Percentiles rank a stretch among this genome's conserved stretches.
Evolutionary conservation across 2,888 invertebrate genomes (phyloP).

Genomic region (Lamellibrachia satsuma): DNA sequence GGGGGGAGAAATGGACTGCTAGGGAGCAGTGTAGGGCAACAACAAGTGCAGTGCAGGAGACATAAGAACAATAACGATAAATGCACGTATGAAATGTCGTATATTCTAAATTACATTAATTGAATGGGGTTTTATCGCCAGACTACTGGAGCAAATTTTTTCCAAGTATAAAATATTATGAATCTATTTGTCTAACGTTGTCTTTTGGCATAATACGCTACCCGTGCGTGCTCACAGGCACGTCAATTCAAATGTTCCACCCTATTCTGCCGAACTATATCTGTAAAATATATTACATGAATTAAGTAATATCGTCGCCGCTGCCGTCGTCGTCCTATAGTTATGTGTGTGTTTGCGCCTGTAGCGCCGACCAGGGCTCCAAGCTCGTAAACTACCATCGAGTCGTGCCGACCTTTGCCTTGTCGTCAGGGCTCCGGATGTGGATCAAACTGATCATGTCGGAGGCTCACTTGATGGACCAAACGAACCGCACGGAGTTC

Average conservation of each 20-base stretch:
- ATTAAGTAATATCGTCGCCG: neutral
- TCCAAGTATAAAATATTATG: no score
- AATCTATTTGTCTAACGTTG: no score
- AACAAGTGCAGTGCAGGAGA: no score
- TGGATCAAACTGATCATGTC: conserved; percentile 47
- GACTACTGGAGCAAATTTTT: no score
- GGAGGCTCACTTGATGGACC: conserved; percentile 36
- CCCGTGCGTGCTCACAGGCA: neutral
- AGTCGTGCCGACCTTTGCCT: conserved; percentile 41
- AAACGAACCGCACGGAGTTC: conserved; percentile 40
- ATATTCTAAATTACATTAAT: no score
- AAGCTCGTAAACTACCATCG: conserved; percentile 35
- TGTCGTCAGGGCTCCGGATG: conserved; percentile 44
- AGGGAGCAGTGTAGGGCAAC: no score
- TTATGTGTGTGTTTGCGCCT: neutral
- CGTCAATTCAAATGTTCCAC: neutral
- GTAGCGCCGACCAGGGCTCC: neutral
- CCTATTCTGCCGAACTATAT: neutral
- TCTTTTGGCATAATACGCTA: no score
- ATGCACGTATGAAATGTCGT: no score
- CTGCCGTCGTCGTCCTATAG: no score
- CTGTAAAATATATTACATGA: neutral
- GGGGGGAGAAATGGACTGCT: no score
- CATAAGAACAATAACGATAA: no score
- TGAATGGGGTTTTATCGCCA: no score